Conservation (phyloP, 1,140 invertebrate genomes). For the Grapholita molesta region DNA sequence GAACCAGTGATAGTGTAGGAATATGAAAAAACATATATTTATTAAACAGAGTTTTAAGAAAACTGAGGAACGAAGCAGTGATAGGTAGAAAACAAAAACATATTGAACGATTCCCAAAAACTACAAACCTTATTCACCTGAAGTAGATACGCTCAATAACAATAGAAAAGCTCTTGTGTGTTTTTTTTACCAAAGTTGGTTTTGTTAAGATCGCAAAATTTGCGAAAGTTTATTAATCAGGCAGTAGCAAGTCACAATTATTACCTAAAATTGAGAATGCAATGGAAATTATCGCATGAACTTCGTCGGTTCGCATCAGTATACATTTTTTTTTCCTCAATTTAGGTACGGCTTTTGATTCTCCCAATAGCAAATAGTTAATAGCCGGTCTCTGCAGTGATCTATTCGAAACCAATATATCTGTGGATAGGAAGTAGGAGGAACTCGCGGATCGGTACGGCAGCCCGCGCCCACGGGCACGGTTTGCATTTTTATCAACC, state of each 20-base stretch:
- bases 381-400: neutral
- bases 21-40: neutral
- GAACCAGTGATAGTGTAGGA: neutral
- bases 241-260: too few relatives aligned
- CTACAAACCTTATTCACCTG: too few relatives aligned
- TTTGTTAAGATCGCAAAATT: neutral
- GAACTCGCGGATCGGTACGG: slow-evolving; percentile 16
- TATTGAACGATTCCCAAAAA: too few relatives aligned
- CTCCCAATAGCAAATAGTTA: neutral
- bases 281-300: too few relatives aligned
- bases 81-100: too few relatives aligned
- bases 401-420: neutral
- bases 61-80: too few relatives aligned
- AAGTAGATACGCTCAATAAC: too few relatives aligned
- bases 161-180: neutral
- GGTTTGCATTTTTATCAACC: slow-evolving; percentile 74
- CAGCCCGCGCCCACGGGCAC: slow-evolving; percentile 56
- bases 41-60: neutral
- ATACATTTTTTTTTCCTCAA: too few relatives aligned
- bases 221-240: too few relatives aligned
- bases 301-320: too few relatives aligned
- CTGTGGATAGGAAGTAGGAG: neutral
- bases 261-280: too few relatives aligned
- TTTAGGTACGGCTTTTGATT: too few relatives aligned
- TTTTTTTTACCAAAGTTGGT: neutral